Percentiles rank a stretch among this genome's conserved stretches.
These are phyloP conservation scores for Synanthedon andrenaeformis DNA, from an alignment of 2,888 invertebrate species.

Conservation along the genomic window DNA sequence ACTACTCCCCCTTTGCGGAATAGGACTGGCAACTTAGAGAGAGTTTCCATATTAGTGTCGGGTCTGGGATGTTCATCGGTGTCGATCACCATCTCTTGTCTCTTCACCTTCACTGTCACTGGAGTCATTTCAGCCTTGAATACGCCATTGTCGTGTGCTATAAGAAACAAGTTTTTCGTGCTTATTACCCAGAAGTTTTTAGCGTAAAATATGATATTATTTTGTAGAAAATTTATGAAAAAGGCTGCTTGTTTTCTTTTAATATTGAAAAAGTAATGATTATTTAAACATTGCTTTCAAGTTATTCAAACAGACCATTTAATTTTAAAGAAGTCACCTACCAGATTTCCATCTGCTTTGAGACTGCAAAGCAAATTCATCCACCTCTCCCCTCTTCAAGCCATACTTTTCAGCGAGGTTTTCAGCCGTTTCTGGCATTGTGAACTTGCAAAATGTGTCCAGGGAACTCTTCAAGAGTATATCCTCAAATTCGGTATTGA, in stretches of 20 bases:
- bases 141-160: slow-evolving; percentile 86
- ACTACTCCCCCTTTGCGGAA: slow-evolving; percentile 79
- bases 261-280: too few species aligned
- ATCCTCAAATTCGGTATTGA: slow-evolving; percentile 83
- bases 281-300: too few species aligned
- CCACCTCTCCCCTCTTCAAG: slow-evolving; percentile 80
- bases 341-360: slow-evolving; percentile 88
- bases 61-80: slow-evolving; percentile 94
- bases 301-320: too few species aligned
- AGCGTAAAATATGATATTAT: too few species aligned
- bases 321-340: not conserved
- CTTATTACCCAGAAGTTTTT: not conserved
- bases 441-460: slow-evolving; percentile 85
- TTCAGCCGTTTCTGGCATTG: slow-evolving; percentile 92
- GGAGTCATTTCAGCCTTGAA: slow-evolving; percentile 92
- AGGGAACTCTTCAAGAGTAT: slow-evolving; percentile 48
- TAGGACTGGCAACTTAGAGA: slow-evolving; percentile 77
- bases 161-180: slow-evolving; percentile 7
- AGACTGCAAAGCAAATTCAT: slow-evolving; percentile 84
- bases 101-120: slow-evolving; percentile 85
- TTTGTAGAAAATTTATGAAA: too few species aligned
- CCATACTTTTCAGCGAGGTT: slow-evolving; percentile 81
- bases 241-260: too few species aligned
- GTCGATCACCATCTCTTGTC: slow-evolving; percentile 79
- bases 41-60: slow-evolving; percentile 82